phyloP scores from a whole-genome alignment of 2,797 vertebrate species.

The Ciconia nigra region DNA sequence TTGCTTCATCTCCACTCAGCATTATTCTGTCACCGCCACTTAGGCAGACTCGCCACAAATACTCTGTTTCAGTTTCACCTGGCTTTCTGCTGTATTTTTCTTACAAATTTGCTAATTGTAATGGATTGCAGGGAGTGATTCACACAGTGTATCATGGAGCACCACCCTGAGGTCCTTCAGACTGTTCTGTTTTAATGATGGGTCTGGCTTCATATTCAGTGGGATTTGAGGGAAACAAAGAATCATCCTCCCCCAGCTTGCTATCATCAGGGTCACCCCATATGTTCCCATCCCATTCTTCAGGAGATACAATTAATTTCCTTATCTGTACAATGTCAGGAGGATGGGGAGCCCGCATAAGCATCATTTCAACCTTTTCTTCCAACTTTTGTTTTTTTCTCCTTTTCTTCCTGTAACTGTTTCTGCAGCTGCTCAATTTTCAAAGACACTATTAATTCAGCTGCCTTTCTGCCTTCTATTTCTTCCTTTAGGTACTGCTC shows the following conservation, averaged over 20 bases:
- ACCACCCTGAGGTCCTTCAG: neutral
- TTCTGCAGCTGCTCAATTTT: neutral
- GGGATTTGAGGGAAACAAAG: neutral
- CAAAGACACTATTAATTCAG: neutral
- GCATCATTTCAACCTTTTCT: neutral
- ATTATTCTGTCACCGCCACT: neutral
- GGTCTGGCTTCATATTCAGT: neutral
- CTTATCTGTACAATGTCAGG: neutral
- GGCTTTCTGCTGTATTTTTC: neutral
- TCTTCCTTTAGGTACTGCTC: neutral
- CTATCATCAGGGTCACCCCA: neutral
- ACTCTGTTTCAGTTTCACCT: neutral
- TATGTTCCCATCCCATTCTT: neutral
- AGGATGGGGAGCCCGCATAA: neutral
- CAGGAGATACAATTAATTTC: neutral
- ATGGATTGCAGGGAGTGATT: neutral
- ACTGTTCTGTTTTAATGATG: neutral
- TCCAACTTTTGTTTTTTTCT: neutral
- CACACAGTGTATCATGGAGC: neutral
- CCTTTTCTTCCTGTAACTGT: neutral
- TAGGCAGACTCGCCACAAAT: neutral
- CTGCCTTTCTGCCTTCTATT: neutral
- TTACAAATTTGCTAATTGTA: neutral
- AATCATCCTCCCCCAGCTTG: neutral
- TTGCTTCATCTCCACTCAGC: neutral